Evolutionary conservation across 2,113 vertebrate genomes (phyloP).

Genomic region (Lampris megalopsis): DNA sequence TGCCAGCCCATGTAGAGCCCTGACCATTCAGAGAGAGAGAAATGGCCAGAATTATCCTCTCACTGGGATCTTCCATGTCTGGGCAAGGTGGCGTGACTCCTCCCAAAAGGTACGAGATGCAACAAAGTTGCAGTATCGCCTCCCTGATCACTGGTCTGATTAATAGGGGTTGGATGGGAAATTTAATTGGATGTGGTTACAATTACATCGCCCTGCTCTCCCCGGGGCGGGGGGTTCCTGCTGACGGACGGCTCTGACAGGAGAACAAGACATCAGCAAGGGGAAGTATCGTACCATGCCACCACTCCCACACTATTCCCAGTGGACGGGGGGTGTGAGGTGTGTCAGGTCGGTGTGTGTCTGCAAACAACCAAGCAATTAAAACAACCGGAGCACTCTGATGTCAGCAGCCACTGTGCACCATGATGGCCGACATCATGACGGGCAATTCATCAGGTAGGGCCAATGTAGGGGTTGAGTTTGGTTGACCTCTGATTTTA

Average conservation of each 20-base stretch:
- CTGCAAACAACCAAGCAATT: slow-evolving; percentile 45
- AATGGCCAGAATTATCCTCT: background rate
- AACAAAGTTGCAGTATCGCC: slow-evolving; percentile 31
- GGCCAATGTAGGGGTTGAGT: background rate
- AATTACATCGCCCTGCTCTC: slow-evolving; percentile 66
- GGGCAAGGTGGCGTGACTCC: background rate
- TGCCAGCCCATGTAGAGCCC: background rate
- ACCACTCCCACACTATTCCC: slow-evolving; percentile 44
- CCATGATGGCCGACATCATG: slow-evolving; percentile 6
- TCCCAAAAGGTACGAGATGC: slow-evolving; percentile 17
- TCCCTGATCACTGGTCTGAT: slow-evolving; percentile 75
- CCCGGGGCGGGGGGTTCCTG: slow-evolving; percentile 32
- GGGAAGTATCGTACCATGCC: slow-evolving; percentile 52
- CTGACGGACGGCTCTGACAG: slow-evolving; percentile 17
- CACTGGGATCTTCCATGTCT: background rate
- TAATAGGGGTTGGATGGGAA: slow-evolving; percentile 71
- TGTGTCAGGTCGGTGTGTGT: slow-evolving; percentile 49
- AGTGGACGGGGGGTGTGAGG: slow-evolving; percentile 52
- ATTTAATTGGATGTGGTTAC: slow-evolving; percentile 79
- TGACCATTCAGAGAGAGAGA: background rate
- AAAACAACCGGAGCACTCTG: slow-evolving; percentile 34
- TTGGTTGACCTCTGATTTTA: background rate
- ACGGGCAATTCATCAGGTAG: slow-evolving; percentile 20
- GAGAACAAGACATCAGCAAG: slow-evolving; percentile 59
- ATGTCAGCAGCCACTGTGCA: slow-evolving; percentile 37